A percentile compares a stretch with the other conserved stretches of the same genome.
Evolutionary conservation across 2,113 vertebrate species (phyloP).

Genomic region (Onychorhynchus coronatus): DNA sequence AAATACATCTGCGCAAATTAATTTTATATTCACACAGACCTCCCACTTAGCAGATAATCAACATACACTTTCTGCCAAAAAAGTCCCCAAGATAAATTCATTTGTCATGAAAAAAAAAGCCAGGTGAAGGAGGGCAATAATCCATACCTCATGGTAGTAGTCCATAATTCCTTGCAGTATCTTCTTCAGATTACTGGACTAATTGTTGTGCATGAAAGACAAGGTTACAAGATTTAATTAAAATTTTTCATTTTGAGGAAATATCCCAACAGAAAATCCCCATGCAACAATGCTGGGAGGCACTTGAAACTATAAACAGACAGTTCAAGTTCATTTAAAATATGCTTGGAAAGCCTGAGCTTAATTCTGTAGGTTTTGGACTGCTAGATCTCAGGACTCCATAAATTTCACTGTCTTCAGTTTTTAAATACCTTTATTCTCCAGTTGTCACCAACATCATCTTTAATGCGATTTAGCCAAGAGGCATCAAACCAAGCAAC

Average conservation of each 20-base stretch:
- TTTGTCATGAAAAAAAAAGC: background rate
- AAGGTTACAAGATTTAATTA: background rate
- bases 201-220: constrained; percentile 26
- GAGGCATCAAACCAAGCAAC: constrained; percentile 85
- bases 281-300: background rate
- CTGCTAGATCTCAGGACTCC: background rate
- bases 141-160: constrained; percentile 94
- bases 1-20: background rate
- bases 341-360: background rate
- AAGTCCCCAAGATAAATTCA: background rate
- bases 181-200: constrained; percentile 98
- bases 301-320: background rate
- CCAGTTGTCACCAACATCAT: constrained; percentile 90
- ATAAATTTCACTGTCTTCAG: background rate
- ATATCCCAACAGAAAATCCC: background rate
- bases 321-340: background rate
- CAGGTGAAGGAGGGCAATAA: background rate
- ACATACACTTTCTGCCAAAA: background rate
- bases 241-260: background rate
- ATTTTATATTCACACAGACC: background rate
- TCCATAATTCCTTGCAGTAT: constrained; percentile 92
- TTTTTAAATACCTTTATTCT: constrained; percentile 89
- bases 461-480: constrained; percentile 92
- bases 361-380: background rate
- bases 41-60: background rate